Base-by-base conservation (phyloP, 2,888 invertebrate genomes). In the Carcina quercana region DNA sequence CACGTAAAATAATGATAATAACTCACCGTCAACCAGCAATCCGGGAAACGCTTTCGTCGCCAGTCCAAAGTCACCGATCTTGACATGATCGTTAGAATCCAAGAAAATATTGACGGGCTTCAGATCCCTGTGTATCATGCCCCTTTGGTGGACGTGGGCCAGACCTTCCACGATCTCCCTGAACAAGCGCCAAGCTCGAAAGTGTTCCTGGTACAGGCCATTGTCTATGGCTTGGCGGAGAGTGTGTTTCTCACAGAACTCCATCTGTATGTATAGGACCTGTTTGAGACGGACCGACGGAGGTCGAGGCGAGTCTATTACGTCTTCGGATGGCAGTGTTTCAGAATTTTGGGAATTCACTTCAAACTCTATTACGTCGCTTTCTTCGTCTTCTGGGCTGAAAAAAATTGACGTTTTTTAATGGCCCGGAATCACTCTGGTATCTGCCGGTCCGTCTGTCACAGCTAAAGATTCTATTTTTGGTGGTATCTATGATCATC, bases 11-110 rank as follows among this genome's bases (percentile, higher is more conserved):
- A 14, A 27, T 30, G 10, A n/a, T n/a, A n/a, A n/a, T n/a, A 15
- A 33, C 55, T 43, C 41, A 80, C 82, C 79, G 44, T 76, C 76
- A 30, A 90, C 86, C 46, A 64, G 67, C 27, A 70, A 25, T 1
- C 59, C 66, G 1, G 70, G 69, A 30, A 78, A 75, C 0, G 75
- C 76, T 34, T 93, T 94, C 0, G 96, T 97, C 0, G 98, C 98
- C 2, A 98, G 85, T 8, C 98, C 98, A 70, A 98, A 98, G 73
- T 98, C 98, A 7, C 98, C 98, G 44, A 98, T 98, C 86, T 98
- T 98, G 1, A 96, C 96, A 64, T 96, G 95, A 73, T 97, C 97
- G 47, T 94, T 92, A 1, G 91, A 92, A 63, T 97, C 97, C 62
- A 99, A 86, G 72, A 98, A 98, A 57, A 98, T 96, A 62, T 98